A percentile compares a stretch with the other conserved stretches of the same genome.
These are phyloP conservation scores for Calameuta idolon DNA, from an alignment of 2,888 invertebrate genomes.

Conservation along the genomic window DNA sequence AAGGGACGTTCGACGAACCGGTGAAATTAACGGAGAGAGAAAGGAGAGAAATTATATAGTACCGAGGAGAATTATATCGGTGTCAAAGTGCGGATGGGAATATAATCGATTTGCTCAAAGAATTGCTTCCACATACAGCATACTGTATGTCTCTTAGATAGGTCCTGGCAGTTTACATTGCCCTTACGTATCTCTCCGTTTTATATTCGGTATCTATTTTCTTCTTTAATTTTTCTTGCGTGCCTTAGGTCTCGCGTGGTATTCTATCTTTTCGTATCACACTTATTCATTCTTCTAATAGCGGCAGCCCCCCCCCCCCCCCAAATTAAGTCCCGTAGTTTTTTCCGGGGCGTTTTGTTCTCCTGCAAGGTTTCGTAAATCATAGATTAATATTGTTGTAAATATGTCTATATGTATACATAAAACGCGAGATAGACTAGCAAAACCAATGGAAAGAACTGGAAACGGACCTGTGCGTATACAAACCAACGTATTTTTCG, in stretches of 20 bases:
- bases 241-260: not conserved
- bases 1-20: not conserved
- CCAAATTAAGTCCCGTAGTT: not conserved
- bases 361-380: not conserved
- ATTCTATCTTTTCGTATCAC: not conserved
- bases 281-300: not conserved
- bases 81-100: slow-evolving; percentile 24
- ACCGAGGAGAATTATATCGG: not conserved
- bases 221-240: not conserved
- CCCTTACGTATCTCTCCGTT: not conserved
- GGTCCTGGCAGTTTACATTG: not conserved
- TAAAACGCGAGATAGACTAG: slow-evolving; percentile 9
- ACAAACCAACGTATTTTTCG: no score
- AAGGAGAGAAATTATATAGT: not conserved
- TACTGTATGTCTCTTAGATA: not conserved
- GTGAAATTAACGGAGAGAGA: not conserved
- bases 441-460: slow-evolving; percentile 7
- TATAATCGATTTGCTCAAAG: slow-evolving; percentile 59
- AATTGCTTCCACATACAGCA: slow-evolving; percentile 53
- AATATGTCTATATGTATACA: slow-evolving; percentile 17
- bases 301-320: no score
- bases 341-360: not conserved
- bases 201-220: not conserved
- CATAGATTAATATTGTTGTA: not conserved
- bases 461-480: not conserved